phyloP scores from a whole-genome alignment of 2,113 vertebrate genomes.

The Speoplatyrhinus poulsoni region DNA sequence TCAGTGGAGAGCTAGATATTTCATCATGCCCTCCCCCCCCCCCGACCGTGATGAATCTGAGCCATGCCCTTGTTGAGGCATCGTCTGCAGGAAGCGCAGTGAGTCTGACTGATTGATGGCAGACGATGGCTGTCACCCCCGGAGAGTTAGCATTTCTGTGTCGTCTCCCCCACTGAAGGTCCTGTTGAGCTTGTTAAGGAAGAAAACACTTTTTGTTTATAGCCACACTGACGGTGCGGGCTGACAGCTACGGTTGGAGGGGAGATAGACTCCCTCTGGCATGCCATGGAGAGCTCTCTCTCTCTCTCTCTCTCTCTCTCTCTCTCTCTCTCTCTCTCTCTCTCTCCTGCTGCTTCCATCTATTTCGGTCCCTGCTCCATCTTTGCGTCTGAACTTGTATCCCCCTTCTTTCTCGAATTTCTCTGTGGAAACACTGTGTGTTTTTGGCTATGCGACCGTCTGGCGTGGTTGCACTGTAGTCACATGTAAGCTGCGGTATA shows the following conservation, averaged over 20 bases:
- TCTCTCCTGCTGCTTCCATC: constrained; percentile 2
- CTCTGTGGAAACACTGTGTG: not conserved
- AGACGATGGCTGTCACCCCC: constrained; percentile 72
- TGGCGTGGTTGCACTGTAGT: too few species aligned
- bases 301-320: not conserved
- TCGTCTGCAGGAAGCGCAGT: constrained; percentile 63
- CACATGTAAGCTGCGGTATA: too few species aligned
- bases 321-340: not conserved
- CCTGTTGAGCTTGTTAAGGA: constrained; percentile 79
- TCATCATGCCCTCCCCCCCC: constrained; percentile 53
- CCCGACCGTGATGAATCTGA: constrained; percentile 69
- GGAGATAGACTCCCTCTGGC: constrained; percentile 60
- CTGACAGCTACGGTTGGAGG: constrained; percentile 70
- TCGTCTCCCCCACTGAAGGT: constrained; percentile 70
- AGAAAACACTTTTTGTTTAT: constrained; percentile 76
- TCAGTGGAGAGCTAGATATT: constrained; percentile 57
- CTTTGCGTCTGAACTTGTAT: not conserved
- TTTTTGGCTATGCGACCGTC: too few species aligned
- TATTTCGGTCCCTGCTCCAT: constrained; percentile 7
- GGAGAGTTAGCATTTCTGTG: constrained; percentile 73
- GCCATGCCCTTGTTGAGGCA: constrained; percentile 69
- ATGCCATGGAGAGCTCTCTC: constrained; percentile 2
- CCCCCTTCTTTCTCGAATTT: not conserved
- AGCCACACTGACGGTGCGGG: constrained; percentile 64
- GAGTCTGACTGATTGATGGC: constrained; percentile 75